Conservation (phyloP, 2,888 invertebrate species). For the Corbicula japonica region DNA sequence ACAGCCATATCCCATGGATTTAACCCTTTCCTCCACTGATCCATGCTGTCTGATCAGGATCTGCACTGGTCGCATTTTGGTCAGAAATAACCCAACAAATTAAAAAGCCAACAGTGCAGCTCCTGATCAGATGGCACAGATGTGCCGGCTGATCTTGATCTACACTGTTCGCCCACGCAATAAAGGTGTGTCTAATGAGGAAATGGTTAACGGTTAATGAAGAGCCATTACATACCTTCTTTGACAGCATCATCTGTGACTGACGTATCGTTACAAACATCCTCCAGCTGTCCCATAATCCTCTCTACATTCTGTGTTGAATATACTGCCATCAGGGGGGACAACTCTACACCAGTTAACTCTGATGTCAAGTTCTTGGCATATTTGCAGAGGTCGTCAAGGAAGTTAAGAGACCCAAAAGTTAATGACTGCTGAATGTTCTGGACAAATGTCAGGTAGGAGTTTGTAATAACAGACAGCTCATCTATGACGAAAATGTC, state of each 20-base stretch:
- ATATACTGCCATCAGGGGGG: conserved; percentile 18
- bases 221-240: conserved; percentile 37
- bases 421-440: conserved; percentile 12
- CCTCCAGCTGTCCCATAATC: conserved; percentile 14
- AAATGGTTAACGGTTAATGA: no score
- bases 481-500: conserved; percentile 45
- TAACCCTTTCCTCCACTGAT: no score
- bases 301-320: neutral
- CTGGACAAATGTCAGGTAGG: conserved; percentile 28
- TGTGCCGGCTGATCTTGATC: no score
- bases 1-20: no score
- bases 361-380: conserved; percentile 1
- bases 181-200: no score
- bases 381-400: conserved; percentile 41
- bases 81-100: no score
- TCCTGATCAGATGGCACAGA: no score
- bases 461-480: conserved; percentile 12
- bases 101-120: no score
- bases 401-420: conserved; percentile 36
- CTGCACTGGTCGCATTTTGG: no score
- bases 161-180: no score
- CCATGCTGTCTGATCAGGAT: no score
- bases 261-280: conserved; percentile 37
- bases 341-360: neutral
- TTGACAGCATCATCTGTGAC: conserved; percentile 36